Percentiles rank a stretch among this genome's conserved stretches.
Conservation (phyloP, 2,888 invertebrate species). For the Cataglyphis livida region DNA sequence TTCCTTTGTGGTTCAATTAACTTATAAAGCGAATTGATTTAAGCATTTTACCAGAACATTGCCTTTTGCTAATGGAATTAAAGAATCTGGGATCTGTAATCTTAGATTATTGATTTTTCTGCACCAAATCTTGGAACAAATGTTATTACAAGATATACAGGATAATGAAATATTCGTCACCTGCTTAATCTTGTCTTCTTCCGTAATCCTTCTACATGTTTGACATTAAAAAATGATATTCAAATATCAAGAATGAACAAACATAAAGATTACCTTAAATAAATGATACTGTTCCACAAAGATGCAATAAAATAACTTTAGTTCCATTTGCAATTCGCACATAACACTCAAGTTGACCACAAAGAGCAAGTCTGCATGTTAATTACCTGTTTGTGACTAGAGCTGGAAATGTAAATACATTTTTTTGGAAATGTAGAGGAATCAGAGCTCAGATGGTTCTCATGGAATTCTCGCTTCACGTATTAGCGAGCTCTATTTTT, state of each 20-base stretch:
- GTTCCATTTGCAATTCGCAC: slow-evolving; percentile 73
- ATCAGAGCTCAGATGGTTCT: slow-evolving; percentile 86
- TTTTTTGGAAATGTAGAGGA: slow-evolving; percentile 85
- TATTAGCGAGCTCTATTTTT: slow-evolving; percentile 81
- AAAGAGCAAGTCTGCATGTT: slow-evolving; percentile 83
- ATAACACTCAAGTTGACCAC: slow-evolving; percentile 80
- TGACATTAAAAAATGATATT: not conserved
- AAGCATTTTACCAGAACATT: slow-evolving; percentile 65
- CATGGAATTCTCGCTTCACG: slow-evolving; percentile 84
- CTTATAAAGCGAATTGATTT: slow-evolving; percentile 79
- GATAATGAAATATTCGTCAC: not conserved
- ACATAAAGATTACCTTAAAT: slow-evolving; percentile 21
- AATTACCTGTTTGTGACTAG: slow-evolving; percentile 84
- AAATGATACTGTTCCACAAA: not conserved
- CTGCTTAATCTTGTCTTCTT: not conserved
- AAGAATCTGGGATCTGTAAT: slow-evolving; percentile 33
- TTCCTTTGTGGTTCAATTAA: slow-evolving; percentile 83
- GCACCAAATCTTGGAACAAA: not conserved
- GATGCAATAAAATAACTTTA: slow-evolving; percentile 50
- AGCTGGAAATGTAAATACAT: slow-evolving; percentile 85
- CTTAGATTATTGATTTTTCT: not conserved
- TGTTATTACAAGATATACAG: not conserved
- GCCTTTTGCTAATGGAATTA: slow-evolving; percentile 71
- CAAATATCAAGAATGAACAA: slow-evolving; percentile 2
- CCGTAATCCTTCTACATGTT: not conserved